Conservation (phyloP, 1,140 invertebrate genomes). For the Nylanderia fulva region DNA sequence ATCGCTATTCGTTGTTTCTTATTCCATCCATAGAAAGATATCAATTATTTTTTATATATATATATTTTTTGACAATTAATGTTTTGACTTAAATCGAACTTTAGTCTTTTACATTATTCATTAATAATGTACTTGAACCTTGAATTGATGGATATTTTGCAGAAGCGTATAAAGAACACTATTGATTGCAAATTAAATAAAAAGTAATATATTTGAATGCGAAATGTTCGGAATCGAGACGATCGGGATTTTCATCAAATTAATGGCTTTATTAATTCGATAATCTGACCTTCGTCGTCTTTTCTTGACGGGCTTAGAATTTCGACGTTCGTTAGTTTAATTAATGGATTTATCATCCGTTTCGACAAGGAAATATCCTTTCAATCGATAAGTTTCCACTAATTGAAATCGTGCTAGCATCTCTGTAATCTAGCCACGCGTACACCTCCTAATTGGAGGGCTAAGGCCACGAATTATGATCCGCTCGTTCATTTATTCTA, state of each 20-base stretch:
- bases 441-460: slow-evolving; percentile 44
- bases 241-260: neutral
- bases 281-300: neutral
- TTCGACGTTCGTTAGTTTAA: slow-evolving; percentile 51
- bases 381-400: slow-evolving; percentile 52
- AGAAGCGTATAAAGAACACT: neutral
- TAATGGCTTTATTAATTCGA: slow-evolving; percentile 43
- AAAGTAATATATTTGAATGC: neutral
- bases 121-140: neutral
- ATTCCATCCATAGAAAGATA: neutral
- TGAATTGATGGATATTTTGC: neutral
- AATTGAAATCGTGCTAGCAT: slow-evolving; percentile 53
- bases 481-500: slow-evolving; percentile 34
- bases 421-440: slow-evolving; percentile 25
- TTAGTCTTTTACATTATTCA: neutral
- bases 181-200: slow-evolving; percentile 4
- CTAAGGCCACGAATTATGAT: slow-evolving; percentile 50
- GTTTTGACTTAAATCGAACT: neutral
- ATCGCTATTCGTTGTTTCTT: neutral
- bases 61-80: no score
- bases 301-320: slow-evolving; percentile 29
- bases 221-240: neutral
- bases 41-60: neutral
- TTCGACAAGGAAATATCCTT: slow-evolving; percentile 38
- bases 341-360: slow-evolving; percentile 49